A percentile compares a stretch with the other conserved stretches of the same genome.
Conservation (phyloP, 2,113 vertebrate species). For the Abramis brama region DNA sequence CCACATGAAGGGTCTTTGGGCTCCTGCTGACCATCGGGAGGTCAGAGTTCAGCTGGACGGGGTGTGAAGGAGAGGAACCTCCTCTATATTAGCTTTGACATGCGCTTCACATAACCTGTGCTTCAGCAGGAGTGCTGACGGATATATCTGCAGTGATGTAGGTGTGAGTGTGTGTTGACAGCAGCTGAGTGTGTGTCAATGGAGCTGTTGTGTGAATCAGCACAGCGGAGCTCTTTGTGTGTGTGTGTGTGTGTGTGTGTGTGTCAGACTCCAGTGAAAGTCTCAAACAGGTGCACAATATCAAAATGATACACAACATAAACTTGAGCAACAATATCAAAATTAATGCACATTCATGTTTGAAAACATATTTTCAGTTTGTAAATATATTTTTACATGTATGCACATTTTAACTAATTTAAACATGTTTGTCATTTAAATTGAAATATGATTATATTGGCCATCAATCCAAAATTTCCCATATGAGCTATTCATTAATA, state of each 20-base stretch:
- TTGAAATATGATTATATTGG: too few relatives aligned
- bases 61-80: not conserved
- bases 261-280: not conserved
- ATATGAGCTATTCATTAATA: not conserved
- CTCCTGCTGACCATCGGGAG: too few relatives aligned
- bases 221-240: conserved; percentile 70
- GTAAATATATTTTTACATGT: too few relatives aligned
- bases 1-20: not conserved
- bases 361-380: not conserved
- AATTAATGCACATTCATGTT: not conserved
- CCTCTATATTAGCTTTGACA: not conserved
- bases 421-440: too few relatives aligned
- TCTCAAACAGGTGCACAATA: not conserved
- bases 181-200: conserved; percentile 62
- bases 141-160: not conserved
- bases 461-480: too few relatives aligned
- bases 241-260: conserved; percentile 35
- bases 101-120: not conserved
- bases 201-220: conserved; percentile 68
- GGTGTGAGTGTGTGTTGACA: conserved; percentile 8
- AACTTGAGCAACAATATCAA: not conserved
- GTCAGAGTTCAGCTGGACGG: too few relatives aligned
- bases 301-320: not conserved
- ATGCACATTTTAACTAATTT: too few relatives aligned
- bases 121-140: not conserved